phyloP scores from a whole-genome alignment of 2,797 vertebrate genomes.

The Dallia pectoralis region DNA sequence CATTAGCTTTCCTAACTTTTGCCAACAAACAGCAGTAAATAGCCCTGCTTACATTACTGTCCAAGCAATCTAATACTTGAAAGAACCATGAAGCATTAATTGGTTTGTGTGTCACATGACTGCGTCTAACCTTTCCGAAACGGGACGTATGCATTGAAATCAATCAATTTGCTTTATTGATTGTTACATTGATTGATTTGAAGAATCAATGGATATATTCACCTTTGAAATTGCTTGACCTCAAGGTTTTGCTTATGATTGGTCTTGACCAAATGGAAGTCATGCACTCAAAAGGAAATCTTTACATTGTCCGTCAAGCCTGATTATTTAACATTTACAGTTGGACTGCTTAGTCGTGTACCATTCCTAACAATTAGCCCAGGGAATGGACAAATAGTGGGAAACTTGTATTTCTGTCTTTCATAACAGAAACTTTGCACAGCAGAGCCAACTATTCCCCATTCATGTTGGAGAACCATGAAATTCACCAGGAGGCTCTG shows the following conservation, averaged over 20 bases:
- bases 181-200: slow-evolving; percentile 17
- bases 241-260: not conserved
- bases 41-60: not conserved
- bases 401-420: not conserved
- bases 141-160: not conserved
- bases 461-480: not conserved
- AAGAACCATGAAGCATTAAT: not conserved
- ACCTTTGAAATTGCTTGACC: slow-evolving; percentile 18
- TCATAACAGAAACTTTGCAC: slow-evolving; percentile 43
- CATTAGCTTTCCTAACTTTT: too few relatives aligned
- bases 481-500: not conserved
- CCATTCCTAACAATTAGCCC: not conserved
- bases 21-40: too few relatives aligned
- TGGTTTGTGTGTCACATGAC: not conserved
- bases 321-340: slow-evolving; percentile 16
- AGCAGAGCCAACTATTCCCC: too few relatives aligned
- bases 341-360: slow-evolving; percentile 34
- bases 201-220: not conserved
- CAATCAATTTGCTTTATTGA: not conserved
- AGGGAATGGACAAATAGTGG: not conserved
- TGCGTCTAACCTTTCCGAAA: not conserved
- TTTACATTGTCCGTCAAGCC: not conserved
- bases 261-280: slow-evolving; percentile 16
- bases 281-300: slow-evolving; percentile 7
- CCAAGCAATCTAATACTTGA: not conserved